Evolutionary conservation across 2,888 invertebrate genomes (phyloP), one percentile per base, ranked within the genome.

Genomic region (Pachymerium ferrugineum): DNA sequence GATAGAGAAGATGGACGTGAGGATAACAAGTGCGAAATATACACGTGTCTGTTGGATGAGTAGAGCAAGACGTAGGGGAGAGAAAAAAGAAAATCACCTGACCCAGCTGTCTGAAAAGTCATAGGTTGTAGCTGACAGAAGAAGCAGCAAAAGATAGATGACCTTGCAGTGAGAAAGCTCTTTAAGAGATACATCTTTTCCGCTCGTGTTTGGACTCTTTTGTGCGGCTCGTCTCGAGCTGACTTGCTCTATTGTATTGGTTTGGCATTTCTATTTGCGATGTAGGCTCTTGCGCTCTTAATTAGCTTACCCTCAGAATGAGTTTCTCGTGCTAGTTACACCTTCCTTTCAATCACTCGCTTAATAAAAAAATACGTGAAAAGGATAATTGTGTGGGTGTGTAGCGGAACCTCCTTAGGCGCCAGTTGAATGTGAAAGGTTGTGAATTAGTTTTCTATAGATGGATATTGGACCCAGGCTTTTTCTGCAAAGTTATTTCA

Each of bases 91-190:
- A 62, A 62, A 62, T n/a, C 25, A 62, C 62, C 62, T 62, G 62
- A 62, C 62, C 62, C 62, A 62, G 62, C 62, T 62, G 62, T 12
- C 62, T 62, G 62, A 25, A 62, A 62, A 62, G 62, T 62, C 62
- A 62, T 62, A 62, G 62, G 62, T 62, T 62, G 28, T 8, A 62
- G 25, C 62, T 25, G 62, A 62, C 62, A 62, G 25, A 62, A 62
- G 62, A 62, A 62, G 62, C 28, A 62, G 62, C 62, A 62, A 25
- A 62, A 62, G 62, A 62, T 62, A 62, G 62, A 62, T 62, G 62
- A 62, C 25, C 62, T 25, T 62, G 25, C 62, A 62, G n/a, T n/a
- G n/a, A n/a, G n/a, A n/a, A n/a, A 62, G 62, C 62, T 62, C 62
- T 62, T 62, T 62, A 28, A 62, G 12, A 28, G 62, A 62, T 62